Evolutionary conservation across 2,888 invertebrate genomes (phyloP), one percentile per base, ranked within the genome.

Genomic region (Apodemia hepburni): DNA sequence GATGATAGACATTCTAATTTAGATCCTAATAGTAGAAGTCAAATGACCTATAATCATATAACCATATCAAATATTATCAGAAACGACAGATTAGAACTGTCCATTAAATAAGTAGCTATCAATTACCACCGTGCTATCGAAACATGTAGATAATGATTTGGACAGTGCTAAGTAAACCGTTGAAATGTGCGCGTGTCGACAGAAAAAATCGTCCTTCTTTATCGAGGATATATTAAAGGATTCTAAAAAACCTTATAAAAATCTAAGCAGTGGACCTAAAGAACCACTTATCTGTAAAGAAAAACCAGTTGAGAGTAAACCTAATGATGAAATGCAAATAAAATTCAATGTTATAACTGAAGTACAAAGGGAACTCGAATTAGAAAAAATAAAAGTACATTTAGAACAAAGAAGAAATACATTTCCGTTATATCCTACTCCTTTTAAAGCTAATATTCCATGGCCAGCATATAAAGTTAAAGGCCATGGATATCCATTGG

Each of bases 91-190:
- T 86, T 84, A 85, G 77, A 76, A 69, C 74, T 79, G 80, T 84
- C 86, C 87, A 87, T 86, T 87, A 85, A 87, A 85, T 84, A 83
- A 85, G 84, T 84, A 85, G 85, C 85, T 87, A 89, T 88, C 89
- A 88, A 90, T 89, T 89, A 87, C 79, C 73, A 71, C 72, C 70
- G 72, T 78, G 74, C 74, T 76, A 74, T 77, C 78, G 82, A 82
- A 84, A 83, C 80, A 76, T 74, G 74, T 75, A 69, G 85, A 87
- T 88, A 87, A 85, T 71, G 71, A 77, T 77, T 86, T 85, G 79
- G 84, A 79, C 87, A 88, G 88, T 88, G 70, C 73, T 70, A 70
- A 77, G 67, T 77, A 75, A 71, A 67, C 78, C 73, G 72, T 68
- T 81, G 77, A 61, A 72, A 90, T 90, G 90, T 90, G 89, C 79